These are phyloP conservation scores for Moxostoma hubbsi DNA, from an alignment of 2,797 vertebrate genomes.

Conservation along the genomic window DNA sequence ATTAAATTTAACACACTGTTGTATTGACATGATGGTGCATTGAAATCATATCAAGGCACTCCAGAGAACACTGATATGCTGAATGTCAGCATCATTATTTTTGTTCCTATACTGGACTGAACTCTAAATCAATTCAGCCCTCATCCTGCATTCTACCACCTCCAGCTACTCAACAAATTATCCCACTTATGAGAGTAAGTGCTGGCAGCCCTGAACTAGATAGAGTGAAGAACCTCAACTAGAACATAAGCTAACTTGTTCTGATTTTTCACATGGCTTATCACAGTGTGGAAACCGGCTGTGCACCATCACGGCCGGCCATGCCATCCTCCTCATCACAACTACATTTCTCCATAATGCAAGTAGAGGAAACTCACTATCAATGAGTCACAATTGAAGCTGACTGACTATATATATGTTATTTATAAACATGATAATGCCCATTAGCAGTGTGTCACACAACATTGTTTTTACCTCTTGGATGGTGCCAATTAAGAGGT, in stretches of 20 bases:
- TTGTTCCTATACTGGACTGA: constrained; percentile 5
- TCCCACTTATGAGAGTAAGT: constrained; percentile 35
- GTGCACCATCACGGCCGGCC: too few relatives aligned
- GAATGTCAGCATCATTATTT: constrained; percentile 38
- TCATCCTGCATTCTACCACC: constrained; percentile 22
- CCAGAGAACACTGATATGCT: neutral
- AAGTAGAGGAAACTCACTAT: constrained; percentile 43
- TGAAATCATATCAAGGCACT: constrained; percentile 20
- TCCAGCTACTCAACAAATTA: constrained; percentile 39
- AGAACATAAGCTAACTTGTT: constrained; percentile 25
- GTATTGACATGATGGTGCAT: neutral
- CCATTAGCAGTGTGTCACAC: constrained; percentile 42
- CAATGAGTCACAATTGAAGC: constrained; percentile 38
- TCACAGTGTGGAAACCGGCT: constrained; percentile 33
- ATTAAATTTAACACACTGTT: neutral
- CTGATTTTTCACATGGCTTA: constrained; percentile 32
- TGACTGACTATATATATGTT: constrained; percentile 34
- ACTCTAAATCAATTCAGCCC: constrained; percentile 17
- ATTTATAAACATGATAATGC: constrained; percentile 47
- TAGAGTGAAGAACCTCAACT: constrained; percentile 23
- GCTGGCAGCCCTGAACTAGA: constrained; percentile 22
- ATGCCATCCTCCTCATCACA: too few relatives aligned
- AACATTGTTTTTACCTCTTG: constrained; percentile 52
- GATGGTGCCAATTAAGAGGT: constrained; percentile 39
- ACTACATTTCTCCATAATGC: constrained; percentile 5